These are phyloP conservation scores for Cantharis rustica DNA, from an alignment of 2,888 invertebrate genomes.

Conservation along the genomic window DNA sequence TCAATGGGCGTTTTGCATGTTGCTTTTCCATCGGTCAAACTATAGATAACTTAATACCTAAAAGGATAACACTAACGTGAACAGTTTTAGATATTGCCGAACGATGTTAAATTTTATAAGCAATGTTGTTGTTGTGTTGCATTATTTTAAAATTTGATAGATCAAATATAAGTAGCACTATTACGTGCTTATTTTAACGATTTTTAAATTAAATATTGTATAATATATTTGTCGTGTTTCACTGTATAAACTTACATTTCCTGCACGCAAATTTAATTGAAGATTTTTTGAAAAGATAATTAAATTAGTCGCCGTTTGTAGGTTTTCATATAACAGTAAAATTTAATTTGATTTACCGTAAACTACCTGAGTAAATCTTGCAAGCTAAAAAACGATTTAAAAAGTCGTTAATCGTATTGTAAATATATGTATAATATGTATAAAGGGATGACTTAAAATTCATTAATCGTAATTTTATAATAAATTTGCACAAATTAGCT, in stretches of 20 bases:
- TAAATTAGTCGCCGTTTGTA: background rate
- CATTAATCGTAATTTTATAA: background rate
- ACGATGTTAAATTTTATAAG: no score
- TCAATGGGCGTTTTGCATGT: background rate
- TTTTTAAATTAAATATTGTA: background rate
- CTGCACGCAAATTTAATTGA: background rate
- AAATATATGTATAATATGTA: no score
- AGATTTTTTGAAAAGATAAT: background rate
- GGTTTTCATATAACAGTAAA: background rate
- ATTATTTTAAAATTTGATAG: no score
- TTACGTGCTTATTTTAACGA: no score
- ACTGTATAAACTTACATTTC: background rate
- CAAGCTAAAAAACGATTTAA: background rate
- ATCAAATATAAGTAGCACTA: no score
- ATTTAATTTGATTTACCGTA: background rate
- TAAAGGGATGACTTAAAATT: background rate
- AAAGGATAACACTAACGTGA: no score
- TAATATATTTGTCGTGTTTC: background rate
- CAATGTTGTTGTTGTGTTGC: no score
- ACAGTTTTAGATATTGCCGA: no score
- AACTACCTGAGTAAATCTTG: background rate
- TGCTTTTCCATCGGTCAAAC: background rate
- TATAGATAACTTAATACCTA: no score
- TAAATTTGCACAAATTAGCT: background rate
- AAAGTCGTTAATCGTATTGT: no score